Percentiles rank a stretch among this genome's conserved stretches.
These are phyloP conservation scores for Tolmerus cingulatus DNA, from an alignment of 2,888 invertebrate genomes.

Conservation along the genomic window DNA sequence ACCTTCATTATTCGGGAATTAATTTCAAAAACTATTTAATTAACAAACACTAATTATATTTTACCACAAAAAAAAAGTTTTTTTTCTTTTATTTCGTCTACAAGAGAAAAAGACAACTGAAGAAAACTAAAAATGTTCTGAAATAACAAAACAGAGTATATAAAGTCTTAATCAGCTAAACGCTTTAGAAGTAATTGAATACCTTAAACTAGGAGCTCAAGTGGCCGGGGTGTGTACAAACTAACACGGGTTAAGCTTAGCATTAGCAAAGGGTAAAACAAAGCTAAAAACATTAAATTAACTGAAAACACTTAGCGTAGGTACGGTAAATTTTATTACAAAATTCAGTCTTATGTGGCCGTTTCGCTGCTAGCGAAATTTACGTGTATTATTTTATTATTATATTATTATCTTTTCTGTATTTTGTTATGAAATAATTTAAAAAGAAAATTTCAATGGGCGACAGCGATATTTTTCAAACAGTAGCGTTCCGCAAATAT, in stretches of 20 bases:
- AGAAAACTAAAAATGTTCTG: not conserved
- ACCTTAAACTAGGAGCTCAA: not conserved
- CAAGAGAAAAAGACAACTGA: not conserved
- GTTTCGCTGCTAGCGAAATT: not conserved
- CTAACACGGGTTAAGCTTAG: not conserved
- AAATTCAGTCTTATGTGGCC: constrained; percentile 37
- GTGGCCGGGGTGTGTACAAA: not conserved
- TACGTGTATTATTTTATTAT: not conserved
- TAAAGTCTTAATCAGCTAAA: not conserved
- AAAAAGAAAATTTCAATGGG: not conserved
- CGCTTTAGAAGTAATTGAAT: not conserved
- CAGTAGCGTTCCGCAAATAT: not conserved
- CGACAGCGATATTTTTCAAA: not conserved
- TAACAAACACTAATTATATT: constrained; percentile 11
- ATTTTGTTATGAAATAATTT: not conserved
- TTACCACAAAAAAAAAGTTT: not conserved
- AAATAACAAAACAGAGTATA: constrained; percentile 12
- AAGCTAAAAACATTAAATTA: not conserved
- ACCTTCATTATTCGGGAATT: not conserved
- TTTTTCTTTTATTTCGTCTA: not conserved
- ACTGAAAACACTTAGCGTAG: constrained; percentile 9
- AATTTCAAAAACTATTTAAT: not conserved
- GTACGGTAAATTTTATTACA: constrained; percentile 19
- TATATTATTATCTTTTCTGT: not conserved
- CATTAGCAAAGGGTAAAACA: not conserved